Evolutionary conservation across 2,113 vertebrate genomes (phyloP), one percentile per base, ranked within the genome.

Genomic region (Epinephelus moara): DNA sequence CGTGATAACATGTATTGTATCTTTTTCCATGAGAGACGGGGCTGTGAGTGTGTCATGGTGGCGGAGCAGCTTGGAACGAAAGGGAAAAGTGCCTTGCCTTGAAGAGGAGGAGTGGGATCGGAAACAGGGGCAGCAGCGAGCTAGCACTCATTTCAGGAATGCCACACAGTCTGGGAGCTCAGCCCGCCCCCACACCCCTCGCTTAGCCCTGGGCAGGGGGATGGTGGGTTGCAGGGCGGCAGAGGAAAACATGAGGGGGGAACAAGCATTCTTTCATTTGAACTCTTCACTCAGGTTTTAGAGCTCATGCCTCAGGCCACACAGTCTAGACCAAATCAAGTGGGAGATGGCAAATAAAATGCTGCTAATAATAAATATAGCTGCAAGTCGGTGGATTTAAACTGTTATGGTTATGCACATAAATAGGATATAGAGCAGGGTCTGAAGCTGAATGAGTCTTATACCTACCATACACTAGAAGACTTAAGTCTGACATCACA

Each of bases 141-240:
- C 85, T 80, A 49, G 21, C 80, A 80, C 81, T 90, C 67, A 92
- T 94, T 88, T 93, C 85, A 89, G 78, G 82, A 94, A 94, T 93
- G 68, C 78, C 78, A 37, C 83, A 83, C 53, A 73, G 85, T 88
- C 72, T 82, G 69, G 42, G 50, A 70, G 61, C 79, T 60, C 63
- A 50, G 64, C 68, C 62, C 56, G 63, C 80, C 67, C 78, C 70
- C 73, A 82, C 57, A 37, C 63, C 59, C 42, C n/a, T 52, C 10
- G 3, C 67, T 64, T n/a, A 45, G 71, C 62, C 62, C 23, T 6
- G 56, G 45, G n/a, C 4, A 2, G 25, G 69, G 67, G 55, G 18
- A 6, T 10, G 27, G 66, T 14, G 78, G 6, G 52, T 50, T 42
- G 67, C 23, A 40, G 70, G 70, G 69, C 3, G 3, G 66, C 40